Evolutionary conservation across 1,140 invertebrate genomes (phyloP).

Genomic region (Pollicipes pollicipes): DNA sequence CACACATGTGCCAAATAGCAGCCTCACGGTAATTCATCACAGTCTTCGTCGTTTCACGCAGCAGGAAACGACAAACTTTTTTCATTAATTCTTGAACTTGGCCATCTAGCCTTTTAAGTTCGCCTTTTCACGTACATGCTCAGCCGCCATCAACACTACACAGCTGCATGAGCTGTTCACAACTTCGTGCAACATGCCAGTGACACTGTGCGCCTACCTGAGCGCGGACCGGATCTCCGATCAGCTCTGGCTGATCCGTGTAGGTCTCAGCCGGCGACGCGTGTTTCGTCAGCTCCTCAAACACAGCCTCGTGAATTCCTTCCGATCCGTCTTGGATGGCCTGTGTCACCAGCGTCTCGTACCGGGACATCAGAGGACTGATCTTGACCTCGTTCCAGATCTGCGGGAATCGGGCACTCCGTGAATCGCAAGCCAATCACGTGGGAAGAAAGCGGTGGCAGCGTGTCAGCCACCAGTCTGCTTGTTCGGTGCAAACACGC

Average conservation of each 20-base stretch:
- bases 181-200: too few species aligned
- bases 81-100: too few species aligned
- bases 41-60: too few species aligned
- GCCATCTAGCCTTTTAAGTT: too few species aligned
- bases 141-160: background rate
- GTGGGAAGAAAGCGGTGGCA: too few species aligned
- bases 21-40: too few species aligned
- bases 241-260: background rate
- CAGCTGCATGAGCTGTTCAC: background rate
- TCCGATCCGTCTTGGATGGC: background rate
- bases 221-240: background rate
- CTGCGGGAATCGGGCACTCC: background rate
- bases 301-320: background rate
- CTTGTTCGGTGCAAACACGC: too few species aligned
- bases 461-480: too few species aligned
- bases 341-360: background rate
- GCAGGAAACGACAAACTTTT: too few species aligned
- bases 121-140: too few species aligned
- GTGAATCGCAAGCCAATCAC: too few species aligned
- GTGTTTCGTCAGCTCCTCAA: background rate
- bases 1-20: too few species aligned
- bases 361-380: background rate
- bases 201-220: background rate
- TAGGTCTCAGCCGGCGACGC: background rate
- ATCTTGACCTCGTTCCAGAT: background rate